Evolutionary conservation across 2,888 invertebrate genomes (phyloP).

Genomic region (Busseola fusca): DNA sequence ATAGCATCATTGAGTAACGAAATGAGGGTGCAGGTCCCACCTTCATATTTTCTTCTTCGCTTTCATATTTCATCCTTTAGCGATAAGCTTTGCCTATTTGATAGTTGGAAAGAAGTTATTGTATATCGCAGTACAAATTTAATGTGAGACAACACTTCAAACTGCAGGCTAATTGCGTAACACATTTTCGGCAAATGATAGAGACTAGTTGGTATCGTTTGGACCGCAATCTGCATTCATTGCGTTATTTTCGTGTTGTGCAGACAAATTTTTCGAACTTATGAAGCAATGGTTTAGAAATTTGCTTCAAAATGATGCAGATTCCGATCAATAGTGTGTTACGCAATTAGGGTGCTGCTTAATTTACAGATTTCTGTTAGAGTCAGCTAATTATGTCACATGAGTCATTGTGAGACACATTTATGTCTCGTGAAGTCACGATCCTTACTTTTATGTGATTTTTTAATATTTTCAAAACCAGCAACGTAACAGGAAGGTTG

Average conservation of each 20-base stretch:
- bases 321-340: no score
- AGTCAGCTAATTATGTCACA: not conserved
- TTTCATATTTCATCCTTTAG: not conserved
- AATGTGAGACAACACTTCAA: not conserved
- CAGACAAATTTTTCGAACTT: no score
- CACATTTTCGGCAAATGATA: no score
- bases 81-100: not conserved
- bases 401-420: not conserved
- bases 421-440: not conserved
- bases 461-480: not conserved
- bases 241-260: no score
- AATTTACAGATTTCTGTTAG: not conserved
- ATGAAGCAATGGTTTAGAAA: no score
- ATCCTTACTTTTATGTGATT: not conserved
- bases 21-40: no score
- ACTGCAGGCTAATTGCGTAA: no score
- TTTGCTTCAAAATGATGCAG: no score
- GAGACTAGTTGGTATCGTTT: no score
- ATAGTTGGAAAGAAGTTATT: conserved; percentile 3
- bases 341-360: no score
- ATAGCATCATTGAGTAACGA: no score
- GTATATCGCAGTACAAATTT: not conserved
- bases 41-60: not conserved
- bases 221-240: no score
- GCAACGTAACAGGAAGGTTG: not conserved